Evolutionary conservation across 2,888 invertebrate species (phyloP).

Genomic region (Drosophila pullipes): DNA sequence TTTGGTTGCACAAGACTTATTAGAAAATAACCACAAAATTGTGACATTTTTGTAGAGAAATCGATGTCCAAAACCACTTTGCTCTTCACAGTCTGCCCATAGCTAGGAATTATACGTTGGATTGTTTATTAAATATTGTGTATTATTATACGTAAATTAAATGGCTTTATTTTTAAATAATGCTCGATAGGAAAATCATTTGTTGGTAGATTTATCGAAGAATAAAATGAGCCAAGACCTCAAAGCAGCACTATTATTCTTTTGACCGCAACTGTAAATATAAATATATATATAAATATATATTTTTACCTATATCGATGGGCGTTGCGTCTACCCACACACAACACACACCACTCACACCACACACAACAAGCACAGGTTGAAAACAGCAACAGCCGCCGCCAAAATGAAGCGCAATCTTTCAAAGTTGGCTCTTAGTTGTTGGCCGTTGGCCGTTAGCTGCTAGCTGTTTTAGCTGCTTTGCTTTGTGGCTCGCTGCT

Average conservation of each 20-base stretch:
- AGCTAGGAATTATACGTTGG: not conserved
- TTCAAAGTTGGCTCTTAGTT: constrained; percentile 26
- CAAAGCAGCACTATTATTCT: not conserved
- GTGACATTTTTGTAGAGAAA: not conserved
- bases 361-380: not conserved
- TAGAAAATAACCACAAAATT: not conserved
- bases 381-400: not conserved
- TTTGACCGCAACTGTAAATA: not conserved
- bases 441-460: not conserved
- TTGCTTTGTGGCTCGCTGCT: constrained; percentile 2
- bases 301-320: constrained; percentile 14
- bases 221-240: not conserved
- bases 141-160: not conserved
- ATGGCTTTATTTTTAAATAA: not conserved
- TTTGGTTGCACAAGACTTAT: not conserved
- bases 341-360: not conserved
- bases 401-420: constrained; percentile 40
- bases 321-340: constrained; percentile 50
- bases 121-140: not conserved
- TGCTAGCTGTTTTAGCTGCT: not conserved
- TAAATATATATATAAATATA: not conserved
- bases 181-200: not conserved
- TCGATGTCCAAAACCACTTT: not conserved
- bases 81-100: not conserved
- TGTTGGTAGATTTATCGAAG: not conserved